phyloP scores from a whole-genome alignment of 2,888 invertebrate species.

The Drosophila melanosoma region DNA sequence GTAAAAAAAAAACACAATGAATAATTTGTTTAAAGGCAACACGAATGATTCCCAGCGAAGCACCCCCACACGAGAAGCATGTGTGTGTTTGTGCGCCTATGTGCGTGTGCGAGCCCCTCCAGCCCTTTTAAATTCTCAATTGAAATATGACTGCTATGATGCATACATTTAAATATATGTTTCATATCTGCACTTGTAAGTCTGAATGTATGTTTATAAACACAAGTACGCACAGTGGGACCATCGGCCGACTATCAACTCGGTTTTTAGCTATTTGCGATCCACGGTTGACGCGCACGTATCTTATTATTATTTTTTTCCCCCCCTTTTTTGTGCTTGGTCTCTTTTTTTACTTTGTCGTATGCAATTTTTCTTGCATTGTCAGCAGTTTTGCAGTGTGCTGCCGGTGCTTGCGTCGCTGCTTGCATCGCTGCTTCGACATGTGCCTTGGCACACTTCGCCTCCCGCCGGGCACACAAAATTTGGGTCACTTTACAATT shows the following conservation, averaged over 20 bases:
- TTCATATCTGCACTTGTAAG: constrained; percentile 7
- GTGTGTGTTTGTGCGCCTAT: constrained; percentile 11
- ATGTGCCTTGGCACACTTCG: constrained; percentile 80
- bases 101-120: not conserved
- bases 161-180: constrained; percentile 13
- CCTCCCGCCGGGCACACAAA: constrained; percentile 56
- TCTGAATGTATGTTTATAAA: constrained; percentile 15
- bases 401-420: constrained; percentile 31
- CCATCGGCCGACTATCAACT: constrained; percentile 7
- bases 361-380: constrained; percentile 77
- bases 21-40: constrained; percentile 72
- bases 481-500: constrained; percentile 81
- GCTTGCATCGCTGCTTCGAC: constrained; percentile 7
- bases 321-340: constrained; percentile 12
- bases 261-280: constrained; percentile 10
- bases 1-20: constrained; percentile 42
- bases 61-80: constrained; percentile 20
- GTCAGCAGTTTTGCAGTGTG: constrained; percentile 78
- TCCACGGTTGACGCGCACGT: constrained; percentile 61
- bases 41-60: constrained; percentile 40
- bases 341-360: constrained; percentile 51
- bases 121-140: constrained; percentile 74
- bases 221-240: constrained; percentile 39
- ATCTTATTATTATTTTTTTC: constrained; percentile 36
- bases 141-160: constrained; percentile 67